phyloP scores from a whole-genome alignment of 2,797 vertebrate genomes.

The Eutrigla gurnardus region DNA sequence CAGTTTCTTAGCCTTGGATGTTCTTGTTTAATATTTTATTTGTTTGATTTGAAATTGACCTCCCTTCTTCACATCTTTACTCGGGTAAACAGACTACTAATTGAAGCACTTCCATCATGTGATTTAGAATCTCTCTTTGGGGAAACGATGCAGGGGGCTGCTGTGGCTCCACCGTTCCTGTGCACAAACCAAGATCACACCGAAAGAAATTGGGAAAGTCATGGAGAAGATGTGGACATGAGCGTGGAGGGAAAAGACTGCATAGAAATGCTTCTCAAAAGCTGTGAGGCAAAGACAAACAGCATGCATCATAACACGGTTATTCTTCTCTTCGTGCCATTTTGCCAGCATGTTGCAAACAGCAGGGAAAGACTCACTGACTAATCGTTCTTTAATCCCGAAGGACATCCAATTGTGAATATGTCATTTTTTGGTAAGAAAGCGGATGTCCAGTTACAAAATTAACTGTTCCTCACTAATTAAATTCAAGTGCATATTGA shows the following conservation, averaged over 20 bases:
- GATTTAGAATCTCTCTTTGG: slow-evolving; percentile 22
- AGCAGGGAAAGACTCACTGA: slow-evolving; percentile 40
- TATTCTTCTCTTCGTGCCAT: slow-evolving; percentile 19
- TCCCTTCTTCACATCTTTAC: slow-evolving; percentile 50
- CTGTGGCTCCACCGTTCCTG: not conserved
- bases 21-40: slow-evolving; percentile 76
- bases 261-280: slow-evolving; percentile 9
- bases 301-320: not conserved
- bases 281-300: not conserved
- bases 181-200: not conserved
- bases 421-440: slow-evolving; percentile 57
- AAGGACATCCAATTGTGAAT: slow-evolving; percentile 53
- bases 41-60: slow-evolving; percentile 74
- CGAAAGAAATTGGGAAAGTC: not conserved
- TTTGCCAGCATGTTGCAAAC: slow-evolving; percentile 39
- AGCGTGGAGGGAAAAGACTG: not conserved
- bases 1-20: slow-evolving; percentile 66
- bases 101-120: slow-evolving; percentile 36
- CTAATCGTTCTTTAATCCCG: slow-evolving; percentile 35
- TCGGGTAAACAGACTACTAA: slow-evolving; percentile 61
- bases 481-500: slow-evolving; percentile 73
- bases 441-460: slow-evolving; percentile 60
- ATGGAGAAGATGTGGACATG: not conserved
- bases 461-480: slow-evolving; percentile 68
- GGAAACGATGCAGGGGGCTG: not conserved